These are phyloP conservation scores for Amiota minor DNA, from an alignment of 2,888 invertebrate genomes.

Conservation along the genomic window DNA sequence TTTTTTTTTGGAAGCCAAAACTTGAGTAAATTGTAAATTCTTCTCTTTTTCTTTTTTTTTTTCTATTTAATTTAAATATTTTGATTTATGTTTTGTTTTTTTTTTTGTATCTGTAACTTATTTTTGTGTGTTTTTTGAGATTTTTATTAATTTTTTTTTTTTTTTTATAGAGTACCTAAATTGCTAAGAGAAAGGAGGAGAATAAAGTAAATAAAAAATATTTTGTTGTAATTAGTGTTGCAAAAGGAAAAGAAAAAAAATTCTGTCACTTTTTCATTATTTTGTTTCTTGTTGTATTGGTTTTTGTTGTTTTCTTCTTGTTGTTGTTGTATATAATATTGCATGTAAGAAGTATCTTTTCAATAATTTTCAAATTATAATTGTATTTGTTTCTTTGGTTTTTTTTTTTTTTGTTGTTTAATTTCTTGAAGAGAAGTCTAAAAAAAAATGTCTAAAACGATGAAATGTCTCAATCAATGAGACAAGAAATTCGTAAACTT, in stretches of 20 bases:
- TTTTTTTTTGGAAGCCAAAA: slow-evolving; percentile 30
- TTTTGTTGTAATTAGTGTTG: slow-evolving; percentile 72
- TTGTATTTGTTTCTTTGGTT: slow-evolving; percentile 15
- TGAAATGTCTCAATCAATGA: too few relatives aligned
- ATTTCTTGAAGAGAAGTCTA: not conserved
- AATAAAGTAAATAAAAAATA: slow-evolving; percentile 72
- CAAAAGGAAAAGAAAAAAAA: slow-evolving; percentile 56
- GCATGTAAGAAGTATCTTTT: too few relatives aligned
- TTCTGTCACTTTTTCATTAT: slow-evolving; percentile 47
- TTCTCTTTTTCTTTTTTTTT: too few relatives aligned
- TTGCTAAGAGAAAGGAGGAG: slow-evolving; percentile 73
- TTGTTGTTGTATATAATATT: not conserved
- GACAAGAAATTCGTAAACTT: not conserved
- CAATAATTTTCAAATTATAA: too few relatives aligned
- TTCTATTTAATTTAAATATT: slow-evolving; percentile 33
- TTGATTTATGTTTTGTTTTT: slow-evolving; percentile 49
- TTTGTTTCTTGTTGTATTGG: slow-evolving; percentile 38
- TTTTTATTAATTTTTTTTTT: slow-evolving; percentile 55
- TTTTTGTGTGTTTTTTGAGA: slow-evolving; percentile 36
- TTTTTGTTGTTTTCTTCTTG: slow-evolving; percentile 33
- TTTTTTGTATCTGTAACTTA: slow-evolving; percentile 50
- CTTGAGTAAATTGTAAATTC: not conserved
- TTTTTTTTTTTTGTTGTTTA: slow-evolving; percentile 25
- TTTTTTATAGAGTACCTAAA: slow-evolving; percentile 69
- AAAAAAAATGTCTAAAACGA: too few relatives aligned